Evolutionary conservation across 2,888 invertebrate genomes (phyloP), one percentile per base, ranked within the genome.

Genomic region (Oxytorus armatus): DNA sequence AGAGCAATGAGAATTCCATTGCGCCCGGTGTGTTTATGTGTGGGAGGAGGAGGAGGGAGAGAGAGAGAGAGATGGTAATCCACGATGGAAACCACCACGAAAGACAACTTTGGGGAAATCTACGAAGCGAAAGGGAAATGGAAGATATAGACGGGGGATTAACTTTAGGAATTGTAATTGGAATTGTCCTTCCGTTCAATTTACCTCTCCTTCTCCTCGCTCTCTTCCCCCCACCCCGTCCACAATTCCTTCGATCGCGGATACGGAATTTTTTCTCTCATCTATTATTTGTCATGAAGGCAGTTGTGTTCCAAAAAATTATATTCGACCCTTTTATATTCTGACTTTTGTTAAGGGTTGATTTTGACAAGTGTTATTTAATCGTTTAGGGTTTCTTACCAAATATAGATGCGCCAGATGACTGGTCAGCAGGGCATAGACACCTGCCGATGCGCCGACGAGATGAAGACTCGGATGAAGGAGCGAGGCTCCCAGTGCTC

Each of bases 361-460:
- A 21, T 25, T 25, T 18, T 7, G 25, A n/a, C 1, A 29, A 25
- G 16, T 3, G 16, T 47, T 3, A 47, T 3, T 29, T 29, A 2
- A 25, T 36, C 36, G 55, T 57, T 39, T 7, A n/a, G 5, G 29
- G 10, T 63, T 66, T 88, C 91, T 92, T 92, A 95, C 95, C 93
- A 97, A 93, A 88, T 96, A 93, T 83, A 97, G 95, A 92, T 98
- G 97, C 63, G 98, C 95, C 73, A 98, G 93, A 91, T 98, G 97
- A 81, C 98, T 97, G 65, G 96, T 96, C 80, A 98, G 94, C 83
- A 98, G 92, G 23, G 97, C 96, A 92, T 98, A 98, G 72, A 98
- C 97, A 5, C 98, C 98, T 0, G 97, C 98, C 0, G 97, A 97
- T 42, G 98, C 96, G 18, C 98, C 98, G 59, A 97, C 95, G 85